Evolutionary conservation across 2,113 vertebrate species (phyloP), one percentile per base, ranked within the genome.

Genomic region (Orycteropus afer): DNA sequence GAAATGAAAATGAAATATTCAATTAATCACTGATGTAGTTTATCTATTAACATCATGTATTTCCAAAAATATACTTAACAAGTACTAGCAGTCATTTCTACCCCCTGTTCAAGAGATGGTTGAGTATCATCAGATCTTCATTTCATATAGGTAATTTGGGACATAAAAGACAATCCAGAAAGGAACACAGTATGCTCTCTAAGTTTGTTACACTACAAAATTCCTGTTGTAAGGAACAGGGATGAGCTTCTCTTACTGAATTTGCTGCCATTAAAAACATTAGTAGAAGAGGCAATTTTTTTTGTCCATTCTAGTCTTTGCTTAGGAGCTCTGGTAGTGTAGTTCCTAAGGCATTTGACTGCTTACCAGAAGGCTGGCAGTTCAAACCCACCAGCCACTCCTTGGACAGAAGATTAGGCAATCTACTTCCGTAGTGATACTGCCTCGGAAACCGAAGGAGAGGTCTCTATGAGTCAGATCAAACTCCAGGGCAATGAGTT

Each of bases 161-260:
- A 32, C 27, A 45, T 73, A 67, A 59, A 89, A 69, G 37, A 90
- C 25, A 82, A 86, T 73, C 13, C 3, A 82, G 17, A 78, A 51
- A 49, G 25, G 25, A 47, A 27, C 9, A 61, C 13, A 94, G 34
- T 20, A 84, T 47, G 25, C 27, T 55, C 45, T 86, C 78, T 59
- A 0, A 27, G 42, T 67, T 59, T 51, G n/a, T 37, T 92, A 2
- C 49, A 73, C 8, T 51, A 42, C 29, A 65, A 73, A 77, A 32
- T 23, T 27, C 34, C 73, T 53, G 5, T 2, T 63, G 2, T 71
- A 71, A 73, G 55, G 14, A 59, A 14, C 8, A 93, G 32, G n/a
- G 6, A 81, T 61, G 34, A 90, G 18, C 32, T 78, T 93, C 88
- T 73, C 23, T 83, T 81, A 94, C 32, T 90, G 23, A 94, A 94